phyloP scores from a whole-genome alignment of 2,113 vertebrate species.

The Brachirus orientalis region DNA sequence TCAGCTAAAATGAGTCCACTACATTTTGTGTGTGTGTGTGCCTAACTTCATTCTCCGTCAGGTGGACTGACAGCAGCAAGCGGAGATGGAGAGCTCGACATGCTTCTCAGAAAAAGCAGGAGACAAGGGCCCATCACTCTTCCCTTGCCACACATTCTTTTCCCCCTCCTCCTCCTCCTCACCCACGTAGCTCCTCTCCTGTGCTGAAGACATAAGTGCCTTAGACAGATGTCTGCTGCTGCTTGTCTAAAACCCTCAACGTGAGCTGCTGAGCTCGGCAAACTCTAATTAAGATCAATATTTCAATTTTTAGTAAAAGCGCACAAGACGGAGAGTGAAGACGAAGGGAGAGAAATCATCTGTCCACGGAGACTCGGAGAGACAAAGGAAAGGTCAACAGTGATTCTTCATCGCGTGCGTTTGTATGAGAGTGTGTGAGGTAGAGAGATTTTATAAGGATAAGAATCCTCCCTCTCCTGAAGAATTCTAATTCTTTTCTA shows the following conservation, averaged over 20 bases:
- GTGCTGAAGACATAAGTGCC: conserved; percentile 77
- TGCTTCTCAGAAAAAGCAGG: conserved; percentile 72
- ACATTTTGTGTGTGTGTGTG: conserved; percentile 13
- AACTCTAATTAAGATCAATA: conserved; percentile 89
- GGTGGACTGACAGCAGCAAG: conserved; percentile 65
- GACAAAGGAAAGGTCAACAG: conserved; percentile 80
- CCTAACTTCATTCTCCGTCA: conserved; percentile 39
- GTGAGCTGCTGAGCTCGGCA: conserved; percentile 84
- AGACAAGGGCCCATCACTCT: conserved; percentile 80
- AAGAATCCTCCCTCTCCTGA: no score
- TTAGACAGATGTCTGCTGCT: conserved; percentile 81
- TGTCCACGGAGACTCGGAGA: conserved; percentile 59
- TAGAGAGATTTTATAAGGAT: not conserved
- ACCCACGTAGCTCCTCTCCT: conserved; percentile 59
- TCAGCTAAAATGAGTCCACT: conserved; percentile 4
- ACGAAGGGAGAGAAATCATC: conserved; percentile 71
- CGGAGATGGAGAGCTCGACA: conserved; percentile 66
- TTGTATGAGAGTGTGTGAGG: conserved; percentile 13
- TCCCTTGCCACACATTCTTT: conserved; percentile 43
- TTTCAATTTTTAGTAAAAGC: conserved; percentile 85
- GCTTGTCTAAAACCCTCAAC: conserved; percentile 79
- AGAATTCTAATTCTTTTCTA: no score
- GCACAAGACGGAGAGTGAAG: conserved; percentile 63
- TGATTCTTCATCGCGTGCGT: conserved; percentile 71
- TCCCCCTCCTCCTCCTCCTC: conserved; percentile 34